Evolutionary conservation across 2,888 invertebrate species (phyloP).

Genomic region (Thelaira solivaga): DNA sequence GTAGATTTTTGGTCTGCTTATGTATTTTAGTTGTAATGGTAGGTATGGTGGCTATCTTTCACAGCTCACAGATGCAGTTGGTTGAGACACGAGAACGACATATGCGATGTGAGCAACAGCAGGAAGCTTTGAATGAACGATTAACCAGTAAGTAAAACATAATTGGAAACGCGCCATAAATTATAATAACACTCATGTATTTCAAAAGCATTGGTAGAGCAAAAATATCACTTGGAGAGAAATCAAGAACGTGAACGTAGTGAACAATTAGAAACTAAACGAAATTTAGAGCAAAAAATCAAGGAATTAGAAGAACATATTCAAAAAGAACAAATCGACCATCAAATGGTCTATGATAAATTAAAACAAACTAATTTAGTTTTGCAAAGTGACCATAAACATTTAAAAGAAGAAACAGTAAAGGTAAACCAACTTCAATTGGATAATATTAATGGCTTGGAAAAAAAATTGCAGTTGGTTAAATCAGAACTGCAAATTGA

Average conservation of each 20-base stretch:
- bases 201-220: slow-evolving; percentile 79
- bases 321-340: slow-evolving; percentile 78
- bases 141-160: slow-evolving; percentile 80
- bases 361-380: slow-evolving; percentile 80
- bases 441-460: slow-evolving; percentile 77
- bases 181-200: too few relatives aligned
- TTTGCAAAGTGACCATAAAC: slow-evolving; percentile 78
- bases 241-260: slow-evolving; percentile 79
- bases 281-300: slow-evolving; percentile 78
- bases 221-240: slow-evolving; percentile 80
- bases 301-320: slow-evolving; percentile 78
- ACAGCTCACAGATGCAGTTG: slow-evolving; percentile 80
- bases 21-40: slow-evolving; percentile 79
- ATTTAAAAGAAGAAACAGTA: slow-evolving; percentile 78
- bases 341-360: slow-evolving; percentile 79
- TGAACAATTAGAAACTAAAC: slow-evolving; percentile 79
- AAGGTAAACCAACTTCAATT: slow-evolving; percentile 78
- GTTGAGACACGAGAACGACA: slow-evolving; percentile 79
- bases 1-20: slow-evolving; percentile 79
- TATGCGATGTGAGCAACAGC: slow-evolving; percentile 79
- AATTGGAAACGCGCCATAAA: too few relatives aligned
- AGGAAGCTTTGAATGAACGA: slow-evolving; percentile 80
- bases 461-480: slow-evolving; percentile 77
- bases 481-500: slow-evolving; percentile 78
- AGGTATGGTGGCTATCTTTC: slow-evolving; percentile 80